Percentiles rank a stretch among this genome's conserved stretches.
phyloP scores from a whole-genome alignment of 2,888 invertebrate species.

The Agrochola lychnidis region DNA sequence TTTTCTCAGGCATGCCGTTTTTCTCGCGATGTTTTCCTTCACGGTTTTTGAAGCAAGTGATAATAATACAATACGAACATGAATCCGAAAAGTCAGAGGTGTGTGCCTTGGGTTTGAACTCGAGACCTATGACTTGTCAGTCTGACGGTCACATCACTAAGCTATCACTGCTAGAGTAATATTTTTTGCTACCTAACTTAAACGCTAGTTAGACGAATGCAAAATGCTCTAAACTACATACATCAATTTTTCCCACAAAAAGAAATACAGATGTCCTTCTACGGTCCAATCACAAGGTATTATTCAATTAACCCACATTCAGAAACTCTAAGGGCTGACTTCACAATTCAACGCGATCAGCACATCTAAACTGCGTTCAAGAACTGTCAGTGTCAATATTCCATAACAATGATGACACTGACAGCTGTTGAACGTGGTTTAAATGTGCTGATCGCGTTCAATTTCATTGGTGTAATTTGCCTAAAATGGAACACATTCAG shows the following conservation, averaged over 20 bases:
- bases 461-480: background rate
- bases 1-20: no score
- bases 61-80: no score
- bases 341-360: background rate
- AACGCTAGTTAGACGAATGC: background rate
- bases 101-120: no score
- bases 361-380: background rate
- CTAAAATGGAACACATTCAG: conserved; percentile 22
- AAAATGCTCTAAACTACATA: background rate
- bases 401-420: background rate
- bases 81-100: no score
- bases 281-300: conserved; percentile 26
- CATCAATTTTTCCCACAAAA: background rate
- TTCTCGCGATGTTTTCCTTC: no score
- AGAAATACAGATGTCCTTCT: background rate
- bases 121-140: no score
- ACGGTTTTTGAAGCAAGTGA: no score
- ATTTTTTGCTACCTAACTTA: background rate
- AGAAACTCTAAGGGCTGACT: conserved; percentile 1
- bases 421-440: background rate
- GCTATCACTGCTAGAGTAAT: no score
- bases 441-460: background rate
- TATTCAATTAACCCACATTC: conserved; percentile 34
- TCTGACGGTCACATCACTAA: no score
- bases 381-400: background rate